A percentile compares a stretch with the other conserved stretches of the same genome.
Evolutionary conservation across 2,888 invertebrate genomes (phyloP).

Genomic region (Tetragonisca angustula): DNA sequence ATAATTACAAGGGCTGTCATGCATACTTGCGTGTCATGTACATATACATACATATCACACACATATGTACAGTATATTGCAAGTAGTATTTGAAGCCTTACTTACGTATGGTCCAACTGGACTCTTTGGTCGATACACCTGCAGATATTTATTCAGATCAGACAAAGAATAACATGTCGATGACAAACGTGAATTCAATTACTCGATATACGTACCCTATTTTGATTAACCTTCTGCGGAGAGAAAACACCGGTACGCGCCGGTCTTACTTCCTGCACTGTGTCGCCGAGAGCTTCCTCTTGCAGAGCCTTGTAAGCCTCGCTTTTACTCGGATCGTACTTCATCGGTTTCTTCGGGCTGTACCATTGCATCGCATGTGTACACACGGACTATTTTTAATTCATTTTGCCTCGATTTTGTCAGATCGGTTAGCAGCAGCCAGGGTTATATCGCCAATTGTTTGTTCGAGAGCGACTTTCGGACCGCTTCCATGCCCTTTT

Average conservation of each 20-base stretch:
- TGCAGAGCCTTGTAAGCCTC: slow-evolving; percentile 95
- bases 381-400: slow-evolving; percentile 82
- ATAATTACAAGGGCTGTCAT: slow-evolving; percentile 17
- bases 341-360: slow-evolving; percentile 88
- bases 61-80: neutral
- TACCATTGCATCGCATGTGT: slow-evolving; percentile 71
- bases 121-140: slow-evolving; percentile 75
- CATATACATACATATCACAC: neutral
- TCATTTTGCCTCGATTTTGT: slow-evolving; percentile 50
- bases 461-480: slow-evolving; percentile 69
- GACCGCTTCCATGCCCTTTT: slow-evolving; percentile 50
- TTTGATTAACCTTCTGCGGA: slow-evolving; percentile 85
- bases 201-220: slow-evolving; percentile 71
- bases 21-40: neutral
- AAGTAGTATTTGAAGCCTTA: slow-evolving; percentile 11
- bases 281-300: slow-evolving; percentile 89
- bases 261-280: slow-evolving; percentile 89
- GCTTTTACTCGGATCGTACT: slow-evolving; percentile 94
- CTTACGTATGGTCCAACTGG: slow-evolving; percentile 77
- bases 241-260: slow-evolving; percentile 92
- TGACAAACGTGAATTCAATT: neutral
- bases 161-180: neutral
- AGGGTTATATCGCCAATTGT: slow-evolving; percentile 60
- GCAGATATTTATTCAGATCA: slow-evolving; percentile 19
- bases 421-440: slow-evolving; percentile 69